A percentile compares a stretch with the other conserved stretches of the same genome.
These are phyloP conservation scores for Hydriomena furcata DNA, from an alignment of 2,888 invertebrate genomes.

Conservation along the genomic window DNA sequence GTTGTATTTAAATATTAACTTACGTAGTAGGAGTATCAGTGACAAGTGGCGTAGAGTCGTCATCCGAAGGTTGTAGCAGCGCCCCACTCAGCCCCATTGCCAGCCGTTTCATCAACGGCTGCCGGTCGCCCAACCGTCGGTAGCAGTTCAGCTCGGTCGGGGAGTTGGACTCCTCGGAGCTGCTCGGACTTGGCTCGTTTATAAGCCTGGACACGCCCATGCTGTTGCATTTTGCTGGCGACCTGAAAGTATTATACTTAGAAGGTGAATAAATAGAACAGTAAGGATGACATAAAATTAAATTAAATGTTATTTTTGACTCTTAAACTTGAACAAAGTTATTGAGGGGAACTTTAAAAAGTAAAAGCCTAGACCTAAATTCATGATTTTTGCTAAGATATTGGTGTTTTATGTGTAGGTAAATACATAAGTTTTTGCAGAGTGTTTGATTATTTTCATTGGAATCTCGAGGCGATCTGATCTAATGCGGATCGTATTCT, in stretches of 20 bases:
- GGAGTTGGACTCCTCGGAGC: slow-evolving; percentile 94
- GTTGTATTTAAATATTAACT: slow-evolving; percentile 41
- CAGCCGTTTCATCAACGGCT: slow-evolving; percentile 90
- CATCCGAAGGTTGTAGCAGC: slow-evolving; percentile 73
- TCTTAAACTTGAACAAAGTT: too few relatives aligned
- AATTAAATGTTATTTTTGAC: too few relatives aligned
- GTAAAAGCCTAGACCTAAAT: too few relatives aligned
- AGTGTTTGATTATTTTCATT: too few relatives aligned
- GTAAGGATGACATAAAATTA: too few relatives aligned
- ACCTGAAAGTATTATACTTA: slow-evolving; percentile 48
- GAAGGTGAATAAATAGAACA: neutral
- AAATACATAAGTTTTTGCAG: too few relatives aligned
- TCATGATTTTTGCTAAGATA: too few relatives aligned
- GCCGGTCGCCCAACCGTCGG: slow-evolving; percentile 89
- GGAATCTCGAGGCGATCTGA: too few relatives aligned
- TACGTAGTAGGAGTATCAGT: slow-evolving; percentile 85
- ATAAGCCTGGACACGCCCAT: slow-evolving; percentile 63
- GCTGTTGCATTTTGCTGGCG: slow-evolving; percentile 68
- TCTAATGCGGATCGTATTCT: too few relatives aligned
- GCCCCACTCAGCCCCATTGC: slow-evolving; percentile 89
- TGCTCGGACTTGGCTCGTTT: slow-evolving; percentile 83
- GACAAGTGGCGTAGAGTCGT: slow-evolving; percentile 90
- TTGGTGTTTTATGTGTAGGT: too few relatives aligned
- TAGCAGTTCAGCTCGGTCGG: slow-evolving; percentile 94
- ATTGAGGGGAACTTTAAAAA: too few relatives aligned